Conservation (phyloP, 2,113 vertebrate genomes). For the Pagrus major region DNA sequence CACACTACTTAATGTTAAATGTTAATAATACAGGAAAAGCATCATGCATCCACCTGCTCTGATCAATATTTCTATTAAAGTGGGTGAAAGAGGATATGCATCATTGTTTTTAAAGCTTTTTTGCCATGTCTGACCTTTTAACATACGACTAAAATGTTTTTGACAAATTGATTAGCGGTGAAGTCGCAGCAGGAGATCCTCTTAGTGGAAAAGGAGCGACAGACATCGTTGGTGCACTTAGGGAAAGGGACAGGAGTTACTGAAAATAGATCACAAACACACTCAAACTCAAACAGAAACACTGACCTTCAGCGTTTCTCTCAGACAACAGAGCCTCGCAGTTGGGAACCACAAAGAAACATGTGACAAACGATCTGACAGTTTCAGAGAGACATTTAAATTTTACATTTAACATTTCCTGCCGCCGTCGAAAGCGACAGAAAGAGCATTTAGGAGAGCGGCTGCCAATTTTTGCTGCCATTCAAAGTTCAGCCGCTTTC, state of each 20-base stretch:
- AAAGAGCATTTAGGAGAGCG: constrained; percentile 6
- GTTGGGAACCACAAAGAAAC: constrained; percentile 22
- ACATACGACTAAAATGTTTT: constrained; percentile 25
- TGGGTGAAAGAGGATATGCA: constrained; percentile 1
- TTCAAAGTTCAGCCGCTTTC: constrained; percentile 12
- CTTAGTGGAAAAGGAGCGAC: constrained; percentile 11
- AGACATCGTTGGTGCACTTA: constrained; percentile 24
- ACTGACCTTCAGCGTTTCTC: constrained; percentile 52
- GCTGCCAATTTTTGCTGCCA: constrained; percentile 18
- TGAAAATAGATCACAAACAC: constrained; percentile 49
- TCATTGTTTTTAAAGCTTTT: not conserved
- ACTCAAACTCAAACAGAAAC: constrained; percentile 30
- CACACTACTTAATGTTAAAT: fast-evolving
- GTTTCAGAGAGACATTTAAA: constrained; percentile 19
- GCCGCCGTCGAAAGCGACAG: not conserved
- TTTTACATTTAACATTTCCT: constrained; percentile 42
- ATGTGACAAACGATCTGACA: constrained; percentile 18
- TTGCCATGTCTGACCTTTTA: constrained; percentile 53
- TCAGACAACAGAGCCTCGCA: constrained; percentile 23
- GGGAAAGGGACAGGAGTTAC: constrained; percentile 34
- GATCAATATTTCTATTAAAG: not conserved
- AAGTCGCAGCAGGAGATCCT: constrained; percentile 43
- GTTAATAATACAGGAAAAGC: not conserved
- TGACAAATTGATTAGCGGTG: constrained; percentile 48
- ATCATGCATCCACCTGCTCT: not conserved